phyloP scores from a whole-genome alignment of 2,888 invertebrate species.

The Trissoscelio sp. region DNA sequence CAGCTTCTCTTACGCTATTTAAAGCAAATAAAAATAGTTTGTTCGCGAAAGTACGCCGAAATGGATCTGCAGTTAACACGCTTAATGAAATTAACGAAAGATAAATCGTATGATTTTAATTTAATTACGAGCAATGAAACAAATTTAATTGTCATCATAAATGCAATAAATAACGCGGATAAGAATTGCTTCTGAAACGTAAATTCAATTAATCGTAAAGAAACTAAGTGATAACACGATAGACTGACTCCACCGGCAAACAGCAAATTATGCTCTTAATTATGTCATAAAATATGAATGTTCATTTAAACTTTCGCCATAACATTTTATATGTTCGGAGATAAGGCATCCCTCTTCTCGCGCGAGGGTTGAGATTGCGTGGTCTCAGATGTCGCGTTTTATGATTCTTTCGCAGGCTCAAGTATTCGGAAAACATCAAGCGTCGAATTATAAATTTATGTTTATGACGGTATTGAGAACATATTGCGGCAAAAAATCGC shows the following conservation, averaged over 20 bases:
- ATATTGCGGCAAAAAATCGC: slow-evolving; percentile 14
- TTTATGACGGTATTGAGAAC: slow-evolving; percentile 33
- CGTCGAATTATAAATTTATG: slow-evolving; percentile 59
- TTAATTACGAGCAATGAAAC: slow-evolving; percentile 12
- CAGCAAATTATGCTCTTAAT: slow-evolving; percentile 65
- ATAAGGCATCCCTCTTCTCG: slow-evolving; percentile 61
- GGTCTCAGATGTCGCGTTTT: slow-evolving; percentile 61
- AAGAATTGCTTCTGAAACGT: slow-evolving; percentile 15
- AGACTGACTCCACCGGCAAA: slow-evolving; percentile 33
- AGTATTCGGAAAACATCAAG: slow-evolving; percentile 48
- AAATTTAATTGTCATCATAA: background rate
- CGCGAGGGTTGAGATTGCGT: slow-evolving; percentile 48
- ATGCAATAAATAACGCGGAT: slow-evolving; percentile 16
- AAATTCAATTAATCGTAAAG: slow-evolving; percentile 60
- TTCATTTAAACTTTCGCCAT: slow-evolving; percentile 68
- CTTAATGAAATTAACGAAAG: background rate
- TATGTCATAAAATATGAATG: slow-evolving; percentile 67
- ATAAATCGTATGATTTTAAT: too few species aligned
- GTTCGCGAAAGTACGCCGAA: slow-evolving; percentile 10
- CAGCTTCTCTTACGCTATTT: slow-evolving; percentile 55
- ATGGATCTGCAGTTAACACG: background rate
- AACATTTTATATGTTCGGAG: slow-evolving; percentile 64
- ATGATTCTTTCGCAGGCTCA: slow-evolving; percentile 42
- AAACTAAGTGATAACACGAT: slow-evolving; percentile 53
- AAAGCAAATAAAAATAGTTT: slow-evolving; percentile 58